Percentiles rank a stretch among this genome's conserved stretches.
Conservation (phyloP, 2,888 invertebrate species). For the Osedax frankpressi region DNA sequence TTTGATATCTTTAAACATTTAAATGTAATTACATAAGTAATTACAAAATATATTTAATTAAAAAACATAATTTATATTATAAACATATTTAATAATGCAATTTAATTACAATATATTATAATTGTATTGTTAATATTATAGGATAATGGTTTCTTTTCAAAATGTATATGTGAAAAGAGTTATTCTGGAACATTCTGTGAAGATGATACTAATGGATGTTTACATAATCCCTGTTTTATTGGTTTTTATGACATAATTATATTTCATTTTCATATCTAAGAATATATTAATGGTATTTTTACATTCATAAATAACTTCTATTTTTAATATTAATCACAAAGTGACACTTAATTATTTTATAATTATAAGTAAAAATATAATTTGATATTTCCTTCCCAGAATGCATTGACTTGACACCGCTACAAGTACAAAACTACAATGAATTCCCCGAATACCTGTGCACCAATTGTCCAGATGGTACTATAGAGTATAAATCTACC, state of each 20-base stretch:
- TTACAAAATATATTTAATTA: too few relatives aligned
- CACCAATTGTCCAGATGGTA: neutral
- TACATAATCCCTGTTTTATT: constrained; percentile 6
- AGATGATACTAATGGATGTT: constrained; percentile 13
- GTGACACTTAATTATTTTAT: too few relatives aligned
- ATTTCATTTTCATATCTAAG: neutral
- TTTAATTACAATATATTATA: too few relatives aligned
- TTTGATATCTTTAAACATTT: too few relatives aligned
- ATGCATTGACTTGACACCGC: neutral
- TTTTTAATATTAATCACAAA: neutral
- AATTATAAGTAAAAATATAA: too few relatives aligned
- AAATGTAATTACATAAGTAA: too few relatives aligned
- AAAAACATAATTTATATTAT: too few relatives aligned
- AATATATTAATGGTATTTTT: too few relatives aligned
- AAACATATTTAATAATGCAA: too few relatives aligned
- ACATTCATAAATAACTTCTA: neutral
- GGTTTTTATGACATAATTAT: neutral
- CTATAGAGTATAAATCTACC: constrained; percentile 13
- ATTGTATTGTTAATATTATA: too few relatives aligned
- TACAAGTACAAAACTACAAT: neutral
- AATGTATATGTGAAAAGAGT: constrained; percentile 6
- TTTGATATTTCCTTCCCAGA: too few relatives aligned
- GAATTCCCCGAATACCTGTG: constrained; percentile 5
- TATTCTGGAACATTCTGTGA: constrained; percentile 14
- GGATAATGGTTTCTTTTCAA: neutral